Conservation (phyloP, 2,113 vertebrate genomes). For the Syngnathus scovelli region DNA sequence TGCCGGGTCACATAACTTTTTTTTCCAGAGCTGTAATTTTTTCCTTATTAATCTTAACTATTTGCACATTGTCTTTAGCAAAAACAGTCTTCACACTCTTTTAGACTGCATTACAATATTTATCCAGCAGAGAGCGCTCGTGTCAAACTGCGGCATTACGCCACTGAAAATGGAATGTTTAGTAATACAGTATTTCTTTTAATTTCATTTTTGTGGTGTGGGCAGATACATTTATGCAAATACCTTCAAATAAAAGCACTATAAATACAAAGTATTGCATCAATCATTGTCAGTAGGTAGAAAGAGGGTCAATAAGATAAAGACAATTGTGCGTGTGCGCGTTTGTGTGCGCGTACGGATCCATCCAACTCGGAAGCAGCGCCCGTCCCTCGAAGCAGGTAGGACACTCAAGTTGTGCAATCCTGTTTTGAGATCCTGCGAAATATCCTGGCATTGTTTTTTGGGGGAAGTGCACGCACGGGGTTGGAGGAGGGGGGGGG, state of each 20-base stretch:
- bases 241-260: not conserved
- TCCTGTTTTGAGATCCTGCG: not conserved
- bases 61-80: not conserved
- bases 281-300: not conserved
- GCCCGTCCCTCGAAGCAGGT: not conserved
- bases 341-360: not conserved
- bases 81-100: not conserved
- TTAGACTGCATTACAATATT: not conserved
- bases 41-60: not conserved
- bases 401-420: not conserved
- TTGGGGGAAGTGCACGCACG: not conserved
- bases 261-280: not conserved
- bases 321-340: not conserved
- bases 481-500: no score
- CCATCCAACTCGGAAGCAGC: not conserved
- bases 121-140: constrained; percentile 43
- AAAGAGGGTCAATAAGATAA: no score
- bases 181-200: not conserved
- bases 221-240: not conserved
- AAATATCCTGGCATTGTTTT: not conserved
- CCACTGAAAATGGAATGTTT: not conserved
- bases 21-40: not conserved
- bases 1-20: no score
- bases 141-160: constrained; percentile 3
- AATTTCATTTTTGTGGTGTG: not conserved